Base-by-base conservation (phyloP, 1,140 invertebrate genomes). In the Pseudomyrmex concolor region DNA sequence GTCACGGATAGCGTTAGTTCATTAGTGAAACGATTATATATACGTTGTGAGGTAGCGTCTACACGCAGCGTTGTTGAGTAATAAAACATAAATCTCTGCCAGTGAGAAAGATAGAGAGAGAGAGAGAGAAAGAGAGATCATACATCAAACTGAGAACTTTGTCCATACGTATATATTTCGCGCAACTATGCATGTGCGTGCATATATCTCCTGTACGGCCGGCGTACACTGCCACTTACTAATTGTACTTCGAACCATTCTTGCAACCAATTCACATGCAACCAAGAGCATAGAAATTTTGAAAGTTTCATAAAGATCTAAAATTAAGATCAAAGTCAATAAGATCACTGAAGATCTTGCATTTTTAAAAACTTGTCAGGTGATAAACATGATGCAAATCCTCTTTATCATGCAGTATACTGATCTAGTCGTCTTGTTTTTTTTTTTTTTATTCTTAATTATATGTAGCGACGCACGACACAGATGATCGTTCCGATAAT, bases 21-120 rank as follows among this genome's bases (percentile, higher is more conserved):
- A 88, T 87, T 86, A 87, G 82, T 85, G 66, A 90, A 90, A 90
- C 84, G 87, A 90, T 90, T 89, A 84, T 73, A 64, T 50, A 71
- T 68, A 68, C 60, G 77, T 63, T 83, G 74, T 68, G 74, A 72
- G 82, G 68, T 67, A 45, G 43, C 55, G 72, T 87, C 62, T 70
- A 68, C 73, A 83, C 82, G 81, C 63, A 67, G 83, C 22, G 72
- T 84, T 59, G 87, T 85, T 89, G 83, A 71, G 62, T 83, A 89
- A 89, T 80, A 72, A 85, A 80, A 81, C 85, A 89, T 87, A 89
- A 87, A 89, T 89, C 72, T 82, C 67, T 54, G 25, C 13, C 76
- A 57, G 63, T 48, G 55, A 82, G 45, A 82, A 0, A 34, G 34
- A 34, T 5, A 25, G 2, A 25, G 25, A 22, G n/a, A 67, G 22